A percentile compares a stretch with the other conserved stretches of the same genome.
Conservation (phyloP, 2,888 invertebrate genomes). For the Eurytoma californica region DNA sequence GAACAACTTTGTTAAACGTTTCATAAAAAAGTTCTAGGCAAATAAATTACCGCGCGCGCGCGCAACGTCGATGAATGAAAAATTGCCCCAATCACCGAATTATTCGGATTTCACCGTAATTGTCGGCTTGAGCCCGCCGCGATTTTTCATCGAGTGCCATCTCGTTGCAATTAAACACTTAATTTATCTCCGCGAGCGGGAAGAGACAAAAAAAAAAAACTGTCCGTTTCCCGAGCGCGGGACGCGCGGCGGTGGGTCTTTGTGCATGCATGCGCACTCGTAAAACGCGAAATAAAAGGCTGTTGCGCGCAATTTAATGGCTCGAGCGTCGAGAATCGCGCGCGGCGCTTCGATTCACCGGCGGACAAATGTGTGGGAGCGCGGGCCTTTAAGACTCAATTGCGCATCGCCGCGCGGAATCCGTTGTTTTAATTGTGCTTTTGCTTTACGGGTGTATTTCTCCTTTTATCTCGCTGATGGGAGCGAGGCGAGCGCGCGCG, state of each 20-base stretch:
- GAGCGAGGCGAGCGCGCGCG: not conserved
- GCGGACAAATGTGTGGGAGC: constrained; percentile 7
- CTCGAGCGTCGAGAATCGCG: constrained; percentile 17
- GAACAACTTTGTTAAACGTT: too few relatives aligned
- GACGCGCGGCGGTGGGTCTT: constrained; percentile 12
- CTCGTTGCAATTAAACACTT: too few relatives aligned
- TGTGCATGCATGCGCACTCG: not conserved
- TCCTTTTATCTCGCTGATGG: constrained; percentile 23
- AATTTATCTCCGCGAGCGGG: not conserved
- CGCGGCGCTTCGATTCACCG: constrained; percentile 4
- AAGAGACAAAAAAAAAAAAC: too few relatives aligned
- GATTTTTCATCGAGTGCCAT: too few relatives aligned
- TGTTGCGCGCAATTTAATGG: constrained; percentile 65
- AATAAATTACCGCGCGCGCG: too few relatives aligned
- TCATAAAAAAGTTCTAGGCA: too few relatives aligned
- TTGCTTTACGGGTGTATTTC: constrained; percentile 11
- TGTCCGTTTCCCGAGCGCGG: constrained; percentile 43
- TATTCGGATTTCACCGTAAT: too few relatives aligned
- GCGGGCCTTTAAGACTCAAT: constrained; percentile 23
- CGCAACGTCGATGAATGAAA: too few relatives aligned
- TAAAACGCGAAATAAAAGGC: constrained; percentile 65
- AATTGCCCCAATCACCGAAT: too few relatives aligned
- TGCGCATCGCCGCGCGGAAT: constrained; percentile 20
- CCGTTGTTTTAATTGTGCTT: constrained; percentile 38
- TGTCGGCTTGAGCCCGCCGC: too few relatives aligned